Base-by-base conservation (phyloP, 2,113 vertebrate species). In the Hemibagrus wyckioides region DNA sequence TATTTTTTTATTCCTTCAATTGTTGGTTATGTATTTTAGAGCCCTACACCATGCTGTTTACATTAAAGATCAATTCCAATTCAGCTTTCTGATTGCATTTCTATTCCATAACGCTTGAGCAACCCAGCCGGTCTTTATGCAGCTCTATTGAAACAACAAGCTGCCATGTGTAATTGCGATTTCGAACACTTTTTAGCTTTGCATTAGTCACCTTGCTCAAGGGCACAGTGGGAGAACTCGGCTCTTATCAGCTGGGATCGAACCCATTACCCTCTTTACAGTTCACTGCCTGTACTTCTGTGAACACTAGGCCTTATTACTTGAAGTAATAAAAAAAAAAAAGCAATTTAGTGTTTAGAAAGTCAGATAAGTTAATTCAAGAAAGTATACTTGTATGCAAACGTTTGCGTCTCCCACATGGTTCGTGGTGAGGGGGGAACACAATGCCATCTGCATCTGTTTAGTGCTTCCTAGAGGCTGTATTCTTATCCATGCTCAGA, bases 31-130 rank as follows among this genome's bases (percentile, higher is more conserved):
- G 91, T 91, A 90, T 94, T 95, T 92, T 86, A 92, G 92, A 94
- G 90, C 92, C 92, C 92, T 91, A 91, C 89, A 94, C 94, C 93
- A 94, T 96, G 94, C 94, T 96, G 95, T 96, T 96, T 96, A 95
- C 95, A 95, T 94, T 94, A 95, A 95, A 95, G 92, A 90, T 92
- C 90, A 88, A 94, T 92, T 92, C 85, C 82, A 89, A 91, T 90
- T 83, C 71, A 82, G 56, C 14, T 52, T 54, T 39, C 9, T 57
- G 54, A 44, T 84, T 84, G 69, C 25, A 56, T 87, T 87, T 84
- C 39, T 88, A 44, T 82, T 19, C 56, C 39, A 48, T 73, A 25
- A 25, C 82, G 33, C 23, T 73, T 71, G 17, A 25, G 14, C 61
- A 65, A 36, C 57, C 23, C 41, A 19, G 2, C 44, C 17, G 52